Evolutionary conservation across 2,113 vertebrate genomes (phyloP), one percentile per base, ranked within the genome.

Genomic region (Callaeas wilsoni): DNA sequence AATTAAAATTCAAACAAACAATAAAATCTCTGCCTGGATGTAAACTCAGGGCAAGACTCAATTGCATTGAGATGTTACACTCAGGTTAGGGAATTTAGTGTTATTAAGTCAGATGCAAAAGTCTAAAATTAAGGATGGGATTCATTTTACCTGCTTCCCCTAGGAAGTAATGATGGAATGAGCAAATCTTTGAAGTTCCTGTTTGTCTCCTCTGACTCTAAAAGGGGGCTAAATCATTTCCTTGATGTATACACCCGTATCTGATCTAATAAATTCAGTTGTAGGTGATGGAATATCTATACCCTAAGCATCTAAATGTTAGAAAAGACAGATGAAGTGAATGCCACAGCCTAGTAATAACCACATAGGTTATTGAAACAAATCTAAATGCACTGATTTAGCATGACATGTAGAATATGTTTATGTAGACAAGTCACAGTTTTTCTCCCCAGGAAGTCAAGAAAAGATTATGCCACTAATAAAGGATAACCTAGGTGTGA

Each of bases 1-100:
- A 86, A 84, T 78, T 89, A 81, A 84, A 96, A 95, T 75, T 64
- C 16, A 86, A 86, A 63, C 41, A 78, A 92, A 64, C 32, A 80
- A 46, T 52, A 64, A 71, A 89, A 74, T 65, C 50, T 52, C 83
- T 84, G 17, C 30, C 14, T 69, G 33, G 21, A 60, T 79, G 44
- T 68, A 82, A 86, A 94, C 50, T 37, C n/a, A 77, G 20, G 44
- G 27, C 39, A 86, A 60, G 30, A 88, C 32, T 78, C 68, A 81
- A 11, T 77, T 92, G 55, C 30, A n/a, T 30, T 85, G 50, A 69
- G 30, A 29, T 65, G 37, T 41, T 94, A 77, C 19, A 52, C 23
- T 74, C 30, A 69, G 57, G 14, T 42, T 65, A 68, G 78, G 41
- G 59, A 92, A 73, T 91, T 90, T 60, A 71, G 12, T 7, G 2